Base-by-base conservation (phyloP, 2,113 vertebrate species). In the Nothoprocta perdicaria region DNA sequence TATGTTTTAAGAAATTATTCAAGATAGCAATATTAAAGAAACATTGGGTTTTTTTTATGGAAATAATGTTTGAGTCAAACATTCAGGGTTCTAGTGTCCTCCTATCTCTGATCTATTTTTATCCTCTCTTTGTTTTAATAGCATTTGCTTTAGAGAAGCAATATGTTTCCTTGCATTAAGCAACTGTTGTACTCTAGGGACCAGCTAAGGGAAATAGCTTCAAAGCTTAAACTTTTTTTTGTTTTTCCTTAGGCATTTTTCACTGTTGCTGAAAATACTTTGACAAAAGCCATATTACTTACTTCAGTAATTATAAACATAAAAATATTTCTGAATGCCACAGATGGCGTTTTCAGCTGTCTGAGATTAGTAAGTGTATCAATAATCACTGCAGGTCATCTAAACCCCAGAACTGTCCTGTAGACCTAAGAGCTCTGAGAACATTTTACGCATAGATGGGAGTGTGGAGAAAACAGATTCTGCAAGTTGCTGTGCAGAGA, bases 111-210 rank as follows among this genome's bases (percentile, higher is more conserved):
- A 87, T 66, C 62, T 58, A 87, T 87, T 82, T 93, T 92, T 63
- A 67, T 81, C 71, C 12, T 38, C 3, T 33, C 72, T 46, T 40
- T 48, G 31, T 5, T 15, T 38, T 35, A 22, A 38, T 48, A 89
- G 60, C 84, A 62, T 96, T 79, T 96, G 55, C 60, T 94, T 87
- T 90, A 83, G 43, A 89, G 63, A 87, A 89, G 52, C 75, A 92
- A 62, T 86, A 87, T 88, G 78, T 71, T 87, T 89, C 46, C 52
- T 80, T 85, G 76, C 68, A 72, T 77, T 84, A 84, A 90, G 86
- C 72, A 90, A 63, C 38, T 31, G 24, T 41, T 85, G 55, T 74
- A 55, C 24, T 17, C 27, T 50, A 83, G 29, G 14, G 12, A 12
- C 10, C 68, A 71, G 4, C 35, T 89, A 41, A 79, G 38, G 61